Conservation (phyloP, 2,113 vertebrate species). For the Phalacrocorax aristotelis region DNA sequence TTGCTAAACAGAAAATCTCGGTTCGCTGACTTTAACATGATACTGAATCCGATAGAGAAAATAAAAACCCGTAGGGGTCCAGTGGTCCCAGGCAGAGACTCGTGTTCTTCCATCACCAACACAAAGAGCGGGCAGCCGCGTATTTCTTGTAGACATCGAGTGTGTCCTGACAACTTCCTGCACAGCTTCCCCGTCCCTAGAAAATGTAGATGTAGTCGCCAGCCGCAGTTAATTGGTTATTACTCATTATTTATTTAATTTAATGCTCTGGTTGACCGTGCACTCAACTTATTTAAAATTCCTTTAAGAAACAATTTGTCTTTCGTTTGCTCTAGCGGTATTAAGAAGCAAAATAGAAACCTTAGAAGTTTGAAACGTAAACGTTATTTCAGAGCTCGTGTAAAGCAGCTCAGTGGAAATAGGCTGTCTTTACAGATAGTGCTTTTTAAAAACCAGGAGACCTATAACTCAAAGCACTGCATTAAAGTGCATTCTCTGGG, state of each 20-base stretch:
- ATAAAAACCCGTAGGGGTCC: fast-evolving
- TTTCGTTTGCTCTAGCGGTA: background rate
- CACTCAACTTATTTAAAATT: background rate
- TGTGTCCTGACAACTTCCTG: background rate
- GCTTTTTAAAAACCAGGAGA: background rate
- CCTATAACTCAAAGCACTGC: too few relatives aligned
- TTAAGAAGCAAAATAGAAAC: background rate
- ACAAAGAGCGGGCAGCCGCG: background rate
- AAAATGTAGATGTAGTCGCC: background rate
- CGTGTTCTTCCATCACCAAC: fast-evolving
- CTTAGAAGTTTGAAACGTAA: background rate
- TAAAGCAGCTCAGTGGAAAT: background rate
- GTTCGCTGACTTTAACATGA: background rate
- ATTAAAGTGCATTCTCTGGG: background rate
- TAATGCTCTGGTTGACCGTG: background rate
- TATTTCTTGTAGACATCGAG: background rate
- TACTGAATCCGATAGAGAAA: background rate
- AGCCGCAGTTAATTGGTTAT: background rate
- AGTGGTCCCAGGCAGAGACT: too few relatives aligned
- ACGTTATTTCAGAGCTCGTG: background rate
- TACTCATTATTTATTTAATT: background rate
- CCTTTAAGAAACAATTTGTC: background rate
- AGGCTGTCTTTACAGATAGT: background rate
- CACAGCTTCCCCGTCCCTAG: background rate
- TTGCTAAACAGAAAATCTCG: background rate